These are phyloP conservation scores for Schizopygopsis malacanthus DNA, from an alignment of 2,797 vertebrate species.

Conservation along the genomic window DNA sequence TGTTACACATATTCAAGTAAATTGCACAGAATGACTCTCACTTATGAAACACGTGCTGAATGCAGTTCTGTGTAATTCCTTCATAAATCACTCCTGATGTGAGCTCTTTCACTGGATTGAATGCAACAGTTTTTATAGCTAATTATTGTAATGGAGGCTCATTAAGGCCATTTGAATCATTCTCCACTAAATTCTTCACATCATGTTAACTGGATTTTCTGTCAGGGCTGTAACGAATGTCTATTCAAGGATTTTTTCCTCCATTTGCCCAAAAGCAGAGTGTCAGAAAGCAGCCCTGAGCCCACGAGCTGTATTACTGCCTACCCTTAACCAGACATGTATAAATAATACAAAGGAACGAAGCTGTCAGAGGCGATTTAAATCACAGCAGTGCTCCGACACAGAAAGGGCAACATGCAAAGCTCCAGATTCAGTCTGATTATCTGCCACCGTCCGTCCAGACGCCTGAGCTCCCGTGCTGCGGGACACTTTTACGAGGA, in stretches of 20 bases:
- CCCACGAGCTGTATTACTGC: slow-evolving; percentile 66
- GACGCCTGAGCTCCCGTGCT: slow-evolving; percentile 9
- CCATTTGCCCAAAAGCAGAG: slow-evolving; percentile 55
- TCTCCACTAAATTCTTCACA: neutral
- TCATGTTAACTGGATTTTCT: neutral
- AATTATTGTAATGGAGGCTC: neutral
- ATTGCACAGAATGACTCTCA: neutral
- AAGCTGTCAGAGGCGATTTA: slow-evolving; percentile 72
- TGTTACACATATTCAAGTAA: neutral
- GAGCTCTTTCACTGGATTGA: neutral
- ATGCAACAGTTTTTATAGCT: neutral
- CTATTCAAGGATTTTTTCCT: slow-evolving; percentile 60
- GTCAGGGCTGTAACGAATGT: slow-evolving; percentile 59
- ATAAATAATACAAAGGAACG: slow-evolving; percentile 77
- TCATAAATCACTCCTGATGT: too few relatives aligned
- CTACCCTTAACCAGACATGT: slow-evolving; percentile 75
- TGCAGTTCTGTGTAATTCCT: neutral
- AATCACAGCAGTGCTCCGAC: slow-evolving; percentile 65
- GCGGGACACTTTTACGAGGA: slow-evolving; percentile 43
- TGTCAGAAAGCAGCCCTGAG: slow-evolving; percentile 60
- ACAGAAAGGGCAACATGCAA: slow-evolving; percentile 64
- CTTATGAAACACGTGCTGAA: neutral
- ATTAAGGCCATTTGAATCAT: neutral
- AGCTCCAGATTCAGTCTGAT: slow-evolving; percentile 52
- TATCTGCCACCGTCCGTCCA: slow-evolving; percentile 9